Conservation (phyloP, 1,140 invertebrate genomes). For the Conus ventricosus region DNA sequence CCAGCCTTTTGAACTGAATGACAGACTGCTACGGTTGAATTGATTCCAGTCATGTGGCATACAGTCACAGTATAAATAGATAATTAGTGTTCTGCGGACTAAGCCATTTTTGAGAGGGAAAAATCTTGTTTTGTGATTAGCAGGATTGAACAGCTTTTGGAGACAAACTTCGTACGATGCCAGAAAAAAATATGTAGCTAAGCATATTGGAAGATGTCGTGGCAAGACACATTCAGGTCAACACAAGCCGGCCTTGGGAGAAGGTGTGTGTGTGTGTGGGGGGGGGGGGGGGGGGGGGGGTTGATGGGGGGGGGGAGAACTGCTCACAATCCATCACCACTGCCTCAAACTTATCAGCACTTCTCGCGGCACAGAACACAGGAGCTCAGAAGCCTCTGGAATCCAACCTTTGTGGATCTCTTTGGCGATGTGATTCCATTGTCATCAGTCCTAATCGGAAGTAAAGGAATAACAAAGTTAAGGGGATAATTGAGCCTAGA, state of each 20-base stretch:
- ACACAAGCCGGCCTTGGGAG: not conserved
- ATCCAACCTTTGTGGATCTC: not conserved
- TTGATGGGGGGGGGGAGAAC: not conserved
- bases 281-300: too few relatives aligned
- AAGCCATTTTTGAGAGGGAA: not conserved
- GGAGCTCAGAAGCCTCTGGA: slow-evolving; percentile 14
- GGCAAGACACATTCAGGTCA: not conserved
- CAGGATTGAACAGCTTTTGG: too few relatives aligned
- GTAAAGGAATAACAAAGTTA: slow-evolving; percentile 45
- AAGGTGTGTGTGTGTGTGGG: too few relatives aligned
- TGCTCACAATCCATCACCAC: slow-evolving; percentile 12
- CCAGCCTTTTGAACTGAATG: not conserved
- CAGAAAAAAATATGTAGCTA: too few relatives aligned
- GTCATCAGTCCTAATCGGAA: slow-evolving; percentile 44
- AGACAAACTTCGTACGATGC: too few relatives aligned
- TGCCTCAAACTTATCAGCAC: not conserved
- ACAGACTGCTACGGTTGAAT: not conserved
- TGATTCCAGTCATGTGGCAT: not conserved
- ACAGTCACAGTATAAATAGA: not conserved
- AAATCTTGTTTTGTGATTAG: too few relatives aligned
- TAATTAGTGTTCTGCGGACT: not conserved
- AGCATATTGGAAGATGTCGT: not conserved
- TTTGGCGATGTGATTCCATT: slow-evolving; percentile 39
- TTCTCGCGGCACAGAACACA: slow-evolving; percentile 13
- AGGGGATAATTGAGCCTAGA: slow-evolving; percentile 39